phyloP scores from a whole-genome alignment of 2,797 vertebrate species.

The Poecilia velifera region DNA sequence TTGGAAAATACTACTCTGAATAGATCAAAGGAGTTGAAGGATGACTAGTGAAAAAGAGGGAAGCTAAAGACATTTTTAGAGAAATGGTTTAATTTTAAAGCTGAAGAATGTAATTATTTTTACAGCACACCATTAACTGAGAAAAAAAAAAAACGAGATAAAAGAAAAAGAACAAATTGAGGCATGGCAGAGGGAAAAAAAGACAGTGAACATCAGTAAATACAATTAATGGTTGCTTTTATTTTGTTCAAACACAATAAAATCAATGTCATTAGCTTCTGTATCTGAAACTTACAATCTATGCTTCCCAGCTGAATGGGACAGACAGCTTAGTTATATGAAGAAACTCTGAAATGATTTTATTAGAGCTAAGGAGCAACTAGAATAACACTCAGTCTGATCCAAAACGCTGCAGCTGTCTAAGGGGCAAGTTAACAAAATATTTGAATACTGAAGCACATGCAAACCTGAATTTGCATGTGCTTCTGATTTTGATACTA shows the following conservation, averaged over 20 bases:
- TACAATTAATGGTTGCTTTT: not conserved
- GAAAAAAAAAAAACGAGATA: not conserved
- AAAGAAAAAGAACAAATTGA: slow-evolving; percentile 34
- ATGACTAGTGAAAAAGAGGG: slow-evolving; percentile 13
- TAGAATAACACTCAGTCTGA: not conserved
- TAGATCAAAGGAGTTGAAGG: slow-evolving; percentile 51
- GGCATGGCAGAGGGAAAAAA: not conserved
- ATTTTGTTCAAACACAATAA: not conserved
- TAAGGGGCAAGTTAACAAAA: not conserved
- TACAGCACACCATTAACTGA: slow-evolving; percentile 13
- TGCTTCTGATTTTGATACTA: not conserved
- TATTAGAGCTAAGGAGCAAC: not conserved
- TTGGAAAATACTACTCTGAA: slow-evolving; percentile 34
- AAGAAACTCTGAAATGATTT: not conserved
- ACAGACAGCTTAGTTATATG: not conserved
- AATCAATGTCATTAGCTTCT: slow-evolving; percentile 11
- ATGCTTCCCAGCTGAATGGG: slow-evolving; percentile 3
- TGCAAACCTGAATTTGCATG: not conserved
- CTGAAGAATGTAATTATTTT: slow-evolving; percentile 37
- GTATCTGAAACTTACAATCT: slow-evolving; percentile 1
- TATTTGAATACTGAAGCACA: not conserved
- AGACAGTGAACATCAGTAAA: slow-evolving; percentile 13
- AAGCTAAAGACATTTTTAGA: not conserved
- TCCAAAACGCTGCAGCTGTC: not conserved
- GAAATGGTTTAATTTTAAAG: slow-evolving; percentile 42